Percentiles rank a stretch among this genome's conserved stretches.
Conservation (phyloP, 1,140 invertebrate genomes). For the Callitettix versicolor region DNA sequence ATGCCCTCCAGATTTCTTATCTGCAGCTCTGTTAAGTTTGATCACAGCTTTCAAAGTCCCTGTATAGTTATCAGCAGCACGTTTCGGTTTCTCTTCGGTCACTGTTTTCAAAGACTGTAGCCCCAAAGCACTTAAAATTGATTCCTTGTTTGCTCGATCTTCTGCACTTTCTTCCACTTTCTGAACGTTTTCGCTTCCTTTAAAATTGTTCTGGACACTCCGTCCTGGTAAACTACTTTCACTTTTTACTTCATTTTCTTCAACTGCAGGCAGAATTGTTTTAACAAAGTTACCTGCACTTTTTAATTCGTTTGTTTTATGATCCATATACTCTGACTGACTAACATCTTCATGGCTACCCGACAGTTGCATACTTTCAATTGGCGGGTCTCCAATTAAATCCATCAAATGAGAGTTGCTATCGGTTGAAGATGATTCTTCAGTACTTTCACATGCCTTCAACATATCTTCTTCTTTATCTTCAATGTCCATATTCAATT, state of each 20-base stretch:
- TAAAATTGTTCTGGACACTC: neutral
- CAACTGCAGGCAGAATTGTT: neutral
- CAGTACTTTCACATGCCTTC: neutral
- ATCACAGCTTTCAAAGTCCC: slow-evolving; percentile 71
- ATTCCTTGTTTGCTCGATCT: slow-evolving; percentile 46
- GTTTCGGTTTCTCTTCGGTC: slow-evolving; percentile 21
- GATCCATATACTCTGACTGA: too few species aligned
- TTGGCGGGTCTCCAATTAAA: neutral
- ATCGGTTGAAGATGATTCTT: slow-evolving; percentile 9
- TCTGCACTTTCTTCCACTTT: slow-evolving; percentile 38
- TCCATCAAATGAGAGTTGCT: slow-evolving; percentile 3
- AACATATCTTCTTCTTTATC: neutral
- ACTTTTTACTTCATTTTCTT: neutral
- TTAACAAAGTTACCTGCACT: neutral
- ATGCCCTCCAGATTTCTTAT: slow-evolving; percentile 41
- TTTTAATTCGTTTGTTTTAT: neutral
- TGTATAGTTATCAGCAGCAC: slow-evolving; percentile 41
- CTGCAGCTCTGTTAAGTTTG: slow-evolving; percentile 41
- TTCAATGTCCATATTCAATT: neutral
- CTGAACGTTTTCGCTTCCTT: neutral
- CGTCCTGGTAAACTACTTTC: neutral
- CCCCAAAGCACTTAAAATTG: slow-evolving; percentile 49
- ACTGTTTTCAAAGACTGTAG: slow-evolving; percentile 18
- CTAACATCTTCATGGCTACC: too few species aligned
- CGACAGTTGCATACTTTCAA: too few species aligned